Evolutionary conservation across 2,113 vertebrate genomes (phyloP).

Genomic region (Caranx ignobilis): DNA sequence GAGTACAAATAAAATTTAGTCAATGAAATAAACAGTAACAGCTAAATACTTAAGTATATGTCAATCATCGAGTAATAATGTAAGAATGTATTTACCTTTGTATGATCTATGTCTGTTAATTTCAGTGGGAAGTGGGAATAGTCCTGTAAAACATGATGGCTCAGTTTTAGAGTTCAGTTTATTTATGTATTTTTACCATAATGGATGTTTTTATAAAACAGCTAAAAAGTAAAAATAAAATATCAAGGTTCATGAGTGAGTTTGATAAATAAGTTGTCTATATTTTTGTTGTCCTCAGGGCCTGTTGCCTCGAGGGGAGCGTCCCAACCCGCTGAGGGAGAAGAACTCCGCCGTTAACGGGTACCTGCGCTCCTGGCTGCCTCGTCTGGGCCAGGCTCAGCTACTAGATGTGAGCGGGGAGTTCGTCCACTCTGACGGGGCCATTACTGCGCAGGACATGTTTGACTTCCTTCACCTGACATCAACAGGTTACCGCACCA

Average conservation of each 20-base stretch:
- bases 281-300: conserved; percentile 82
- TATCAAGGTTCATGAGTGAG: not conserved
- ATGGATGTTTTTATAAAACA: not conserved
- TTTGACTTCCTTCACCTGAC: conserved; percentile 99
- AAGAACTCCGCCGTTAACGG: conserved; percentile 93
- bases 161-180: not conserved
- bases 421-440: conserved; percentile 95
- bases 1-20: too few species aligned
- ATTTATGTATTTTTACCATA: not conserved
- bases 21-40: too few species aligned
- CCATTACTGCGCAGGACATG: conserved; percentile 94
- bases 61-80: too few species aligned
- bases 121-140: not conserved
- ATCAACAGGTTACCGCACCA: conserved; percentile 88
- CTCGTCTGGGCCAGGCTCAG: conserved; percentile 89
- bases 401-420: conserved; percentile 90
- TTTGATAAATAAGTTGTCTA: not conserved
- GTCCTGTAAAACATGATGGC: too few species aligned
- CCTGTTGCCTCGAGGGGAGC: conserved; percentile 95
- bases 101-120: not conserved
- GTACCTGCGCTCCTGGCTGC: conserved; percentile 88
- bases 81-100: too few species aligned
- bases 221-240: not conserved
- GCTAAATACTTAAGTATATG: too few species aligned
- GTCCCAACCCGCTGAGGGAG: conserved; percentile 93